Base-by-base conservation (phyloP, 2,797 vertebrate species). In the Enteromius radiatus region DNA sequence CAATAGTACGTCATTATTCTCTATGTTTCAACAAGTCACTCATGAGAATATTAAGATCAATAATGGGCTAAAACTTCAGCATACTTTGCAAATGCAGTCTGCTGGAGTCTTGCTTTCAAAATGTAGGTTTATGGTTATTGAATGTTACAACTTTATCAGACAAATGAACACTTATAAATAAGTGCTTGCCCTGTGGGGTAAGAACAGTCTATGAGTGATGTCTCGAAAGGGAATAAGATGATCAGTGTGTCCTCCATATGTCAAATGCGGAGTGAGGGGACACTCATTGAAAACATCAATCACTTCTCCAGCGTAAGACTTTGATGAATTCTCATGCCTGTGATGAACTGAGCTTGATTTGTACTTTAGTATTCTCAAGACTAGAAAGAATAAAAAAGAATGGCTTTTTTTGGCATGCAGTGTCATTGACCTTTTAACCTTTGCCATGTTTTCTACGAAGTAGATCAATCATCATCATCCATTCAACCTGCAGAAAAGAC, bases 201-300 rank as follows among this genome's bases (percentile, higher is more conserved):
- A 23, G 49, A 6, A 31, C 28, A 74, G 45, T 41, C 36, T 31
- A 75, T 77, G 61, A 84, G 33, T 67, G 47, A 85, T 86, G 76
- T 74, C 33, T 54, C 41, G 38, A 56, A 78, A 63, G 52, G 78
- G 76, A 85, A 83, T 85, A 76, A 81, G 85, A 78, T 69, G 49
- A 84, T 74, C 69, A 69, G 31, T 67, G 54, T 49, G 78, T 85
- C 81, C 65, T 83, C 75, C 64, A 84, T 86, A 82, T 47, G 64
- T 89, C 83, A 80, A 43, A 54, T 38, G 6, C 70, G 59, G 64
- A 78, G 33, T 76, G 83, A 83, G 61, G 61, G 28, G 45, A 85
- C 64, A 70, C 54, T 81, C 69, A 64, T 26, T 79, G 52, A 47
- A 76, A 68, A 78, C 84, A 89, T 90, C 80, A 81, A 74, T 89